Evolutionary conservation across 2,113 vertebrate species (phyloP).

Genomic region (Lanius ludovicianus): DNA sequence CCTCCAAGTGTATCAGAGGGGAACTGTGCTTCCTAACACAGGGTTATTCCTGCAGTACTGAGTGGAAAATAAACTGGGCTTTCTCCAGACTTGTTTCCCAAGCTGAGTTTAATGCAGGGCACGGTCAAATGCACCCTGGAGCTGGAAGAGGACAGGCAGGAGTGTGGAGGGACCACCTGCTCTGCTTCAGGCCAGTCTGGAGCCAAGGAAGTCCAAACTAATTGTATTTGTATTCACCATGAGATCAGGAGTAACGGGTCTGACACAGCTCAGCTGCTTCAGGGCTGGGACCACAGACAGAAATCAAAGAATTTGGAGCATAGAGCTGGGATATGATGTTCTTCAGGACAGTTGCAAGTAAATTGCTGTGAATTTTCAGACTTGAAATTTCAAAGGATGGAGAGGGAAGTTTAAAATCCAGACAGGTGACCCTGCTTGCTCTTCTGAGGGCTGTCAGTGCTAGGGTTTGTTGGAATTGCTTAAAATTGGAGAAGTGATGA

Average conservation of each 20-base stretch:
- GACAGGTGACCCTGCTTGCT: neutral
- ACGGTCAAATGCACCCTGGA: neutral
- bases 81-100: neutral
- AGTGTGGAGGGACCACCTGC: accelerated
- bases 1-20: neutral
- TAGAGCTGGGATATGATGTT: accelerated
- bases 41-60: neutral
- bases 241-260: neutral
- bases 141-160: neutral
- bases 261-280: neutral
- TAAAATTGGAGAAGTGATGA: neutral
- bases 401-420: neutral
- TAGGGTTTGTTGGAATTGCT: neutral
- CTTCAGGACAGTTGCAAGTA: neutral
- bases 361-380: neutral
- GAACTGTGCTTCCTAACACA: neutral
- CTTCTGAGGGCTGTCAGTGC: neutral
- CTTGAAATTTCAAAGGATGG: neutral
- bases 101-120: neutral
- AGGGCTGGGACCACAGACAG: neutral
- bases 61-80: neutral
- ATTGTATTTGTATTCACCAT: neutral
- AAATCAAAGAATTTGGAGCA: neutral
- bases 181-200: accelerated
- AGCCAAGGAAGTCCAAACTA: neutral